Base-by-base conservation (phyloP, 2,113 vertebrate species). In the Zeus faber region DNA sequence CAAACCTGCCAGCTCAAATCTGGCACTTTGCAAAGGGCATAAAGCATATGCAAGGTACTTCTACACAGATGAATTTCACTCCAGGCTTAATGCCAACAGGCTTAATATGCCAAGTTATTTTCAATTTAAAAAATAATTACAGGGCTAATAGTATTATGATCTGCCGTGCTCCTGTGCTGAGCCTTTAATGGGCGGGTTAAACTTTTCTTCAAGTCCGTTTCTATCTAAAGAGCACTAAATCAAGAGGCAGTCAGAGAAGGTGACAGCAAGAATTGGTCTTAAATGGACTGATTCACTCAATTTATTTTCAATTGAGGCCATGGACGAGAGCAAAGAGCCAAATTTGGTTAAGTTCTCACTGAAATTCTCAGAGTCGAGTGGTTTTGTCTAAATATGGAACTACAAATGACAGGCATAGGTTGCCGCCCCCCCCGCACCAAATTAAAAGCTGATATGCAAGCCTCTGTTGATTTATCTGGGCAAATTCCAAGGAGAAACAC, bases 341-440 rank as follows among this genome's bases (percentile, higher is more conserved):
- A 44, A 44, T 44, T 44, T 44, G 41, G 41, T 21, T 18, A 44
- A 21, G 17, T 39, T 14, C 13, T n/a, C 4, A n/a, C 14, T 39
- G 13, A 39, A 39, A 39, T 7, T 21, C 20, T 44, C 41, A 44
- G 7, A 20, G 17, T 21, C 11, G 24, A 49, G 4, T 27, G 21
- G 23, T 26, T 27, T 25, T 3, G 25, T 27, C 47, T 49, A 29
- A 27, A 49, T 29, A 49, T 49, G 47, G 47, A 39, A 39, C 13
- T 5, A 5, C n/a, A 1, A 29, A 29, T 46, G 21, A 49, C 25
- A 27, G 3, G 17, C 17, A 20, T 33, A 14, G 4, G 9, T 6
- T 20, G 17, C 20, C 17, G 4, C 27, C 49, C 49, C n/a, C n/a
- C n/a, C n/a, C n/a, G n/a, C n/a, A n/a, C n/a, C n/a, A n/a, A n/a